A percentile compares a stretch with the other conserved stretches of the same genome.
These are phyloP conservation scores for Falco naumanni DNA, from an alignment of 2,797 vertebrate species.

Conservation along the genomic window DNA sequence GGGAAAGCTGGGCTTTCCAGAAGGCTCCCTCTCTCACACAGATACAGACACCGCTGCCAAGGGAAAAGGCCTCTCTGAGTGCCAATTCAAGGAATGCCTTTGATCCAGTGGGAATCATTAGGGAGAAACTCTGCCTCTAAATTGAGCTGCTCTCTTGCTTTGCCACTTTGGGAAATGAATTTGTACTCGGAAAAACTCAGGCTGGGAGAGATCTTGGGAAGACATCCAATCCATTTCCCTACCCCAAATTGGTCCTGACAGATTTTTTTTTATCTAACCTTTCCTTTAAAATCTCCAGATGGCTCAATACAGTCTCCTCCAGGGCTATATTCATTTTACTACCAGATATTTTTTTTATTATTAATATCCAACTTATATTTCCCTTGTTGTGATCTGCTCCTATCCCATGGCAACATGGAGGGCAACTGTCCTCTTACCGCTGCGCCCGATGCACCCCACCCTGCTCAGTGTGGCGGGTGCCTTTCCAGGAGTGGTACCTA, in stretches of 20 bases:
- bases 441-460: accelerated
- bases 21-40: not conserved
- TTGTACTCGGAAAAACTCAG: constrained; percentile 41
- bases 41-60: not conserved
- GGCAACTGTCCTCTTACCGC: not conserved
- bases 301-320: constrained; percentile 24
- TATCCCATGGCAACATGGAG: not conserved
- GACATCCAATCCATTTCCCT: constrained; percentile 47
- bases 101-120: constrained; percentile 21
- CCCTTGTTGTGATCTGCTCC: not conserved
- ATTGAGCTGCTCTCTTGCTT: constrained; percentile 30
- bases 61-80: not conserved
- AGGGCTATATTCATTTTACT: constrained; percentile 19
- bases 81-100: constrained; percentile 29
- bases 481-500: not conserved
- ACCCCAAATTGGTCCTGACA: constrained; percentile 43
- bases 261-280: constrained; percentile 52
- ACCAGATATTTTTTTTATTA: not conserved
- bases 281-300: constrained; percentile 63
- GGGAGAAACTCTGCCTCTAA: constrained; percentile 28
- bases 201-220: constrained; percentile 49
- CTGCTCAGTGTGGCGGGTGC: not conserved
- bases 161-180: constrained; percentile 65
- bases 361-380: not conserved
- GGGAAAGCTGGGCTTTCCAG: not conserved